These are phyloP conservation scores for Orientallactaga sibirica DNA, from an alignment of 2,797 vertebrate genomes.

Conservation along the genomic window DNA sequence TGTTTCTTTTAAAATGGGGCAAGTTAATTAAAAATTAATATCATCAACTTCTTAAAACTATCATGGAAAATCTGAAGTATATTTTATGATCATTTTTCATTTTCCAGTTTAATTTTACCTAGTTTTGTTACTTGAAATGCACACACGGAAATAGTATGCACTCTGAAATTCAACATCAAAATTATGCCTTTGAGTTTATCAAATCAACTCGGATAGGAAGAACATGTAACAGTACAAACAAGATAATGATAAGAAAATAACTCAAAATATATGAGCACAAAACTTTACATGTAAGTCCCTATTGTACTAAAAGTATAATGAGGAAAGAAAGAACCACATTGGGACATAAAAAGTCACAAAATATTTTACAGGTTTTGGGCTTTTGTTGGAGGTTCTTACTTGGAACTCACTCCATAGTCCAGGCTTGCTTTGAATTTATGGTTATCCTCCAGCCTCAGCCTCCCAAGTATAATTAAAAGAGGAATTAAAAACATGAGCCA, in stretches of 20 bases:
- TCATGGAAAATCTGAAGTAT: slow-evolving; percentile 51
- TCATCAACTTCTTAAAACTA: slow-evolving; percentile 55
- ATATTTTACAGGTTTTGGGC: background rate
- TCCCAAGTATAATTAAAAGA: too few species aligned
- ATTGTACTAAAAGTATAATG: slow-evolving; percentile 61
- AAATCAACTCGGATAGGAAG: slow-evolving; percentile 68
- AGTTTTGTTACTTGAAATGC: slow-evolving; percentile 74
- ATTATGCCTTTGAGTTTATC: slow-evolving; percentile 31
- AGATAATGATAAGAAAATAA: slow-evolving; percentile 56
- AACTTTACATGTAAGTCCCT: slow-evolving; percentile 67
- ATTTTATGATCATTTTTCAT: slow-evolving; percentile 73
- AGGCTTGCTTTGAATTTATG: too few species aligned
- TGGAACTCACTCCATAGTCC: too few species aligned
- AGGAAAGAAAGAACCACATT: slow-evolving; percentile 62
- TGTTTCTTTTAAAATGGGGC: slow-evolving; percentile 35
- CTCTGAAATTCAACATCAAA: slow-evolving; percentile 62
- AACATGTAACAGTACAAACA: slow-evolving; percentile 48
- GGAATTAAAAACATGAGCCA: too few species aligned
- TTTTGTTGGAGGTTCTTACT: too few species aligned
- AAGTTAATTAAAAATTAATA: slow-evolving; percentile 55
- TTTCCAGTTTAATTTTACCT: slow-evolving; percentile 69
- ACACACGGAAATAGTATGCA: slow-evolving; percentile 74
- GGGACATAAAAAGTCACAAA: slow-evolving; percentile 58
- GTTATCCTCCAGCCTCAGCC: too few species aligned
- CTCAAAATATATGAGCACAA: slow-evolving; percentile 51